Evolutionary conservation across 1,140 invertebrate genomes (phyloP), one percentile per base, ranked within the genome.

Genomic region (Chymomyza costata): DNA sequence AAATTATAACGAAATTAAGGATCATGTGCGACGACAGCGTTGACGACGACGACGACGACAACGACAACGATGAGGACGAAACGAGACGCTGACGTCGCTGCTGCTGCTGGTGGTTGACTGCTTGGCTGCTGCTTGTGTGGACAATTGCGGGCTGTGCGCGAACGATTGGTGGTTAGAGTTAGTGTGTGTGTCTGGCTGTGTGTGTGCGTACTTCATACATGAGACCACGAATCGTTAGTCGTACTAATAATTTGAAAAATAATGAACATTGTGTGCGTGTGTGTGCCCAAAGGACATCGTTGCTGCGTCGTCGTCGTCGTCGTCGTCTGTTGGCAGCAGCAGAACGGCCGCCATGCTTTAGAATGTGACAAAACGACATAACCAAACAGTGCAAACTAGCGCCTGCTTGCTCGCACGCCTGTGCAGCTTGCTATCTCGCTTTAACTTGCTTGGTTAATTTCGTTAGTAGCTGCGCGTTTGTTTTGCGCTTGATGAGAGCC

Each of bases 1-100:
- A 84, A 84, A 84, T 78, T 82, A 85, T 85, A 85, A 85, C 83
- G 71, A 85, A 85, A 85, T 85, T 85, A 85, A 85, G 83, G 83
- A 85, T 85, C 83, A 85, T 85, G 83, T 82, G 82, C 80, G n/a
- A n/a, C n/a, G n/a, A n/a, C n/a, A n/a, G n/a, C n/a, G n/a, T 71
- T 28, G 40, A 5, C 8, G 70, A 44, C 44, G 30, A 58, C 55
- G 34, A 30, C 40, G 19, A 30, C 32, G 50, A 45, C 54, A 39
- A 31, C 65, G 45, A 34, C 38, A 46, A 35, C 45, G 46, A 8
- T 19, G 35, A 40, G 43, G 51, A 32, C 53, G 56, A 21, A 38
- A 35, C 19, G 28, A 48, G 50, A 55, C 50, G 60, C 15, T 38
- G 37, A 48, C 57, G 65, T 18, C 32, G 54, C 37, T 37, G 25